Evolutionary conservation across 2,797 vertebrate species (phyloP), one percentile per base, ranked within the genome.

Genomic region (Sebastiscus tertius): DNA sequence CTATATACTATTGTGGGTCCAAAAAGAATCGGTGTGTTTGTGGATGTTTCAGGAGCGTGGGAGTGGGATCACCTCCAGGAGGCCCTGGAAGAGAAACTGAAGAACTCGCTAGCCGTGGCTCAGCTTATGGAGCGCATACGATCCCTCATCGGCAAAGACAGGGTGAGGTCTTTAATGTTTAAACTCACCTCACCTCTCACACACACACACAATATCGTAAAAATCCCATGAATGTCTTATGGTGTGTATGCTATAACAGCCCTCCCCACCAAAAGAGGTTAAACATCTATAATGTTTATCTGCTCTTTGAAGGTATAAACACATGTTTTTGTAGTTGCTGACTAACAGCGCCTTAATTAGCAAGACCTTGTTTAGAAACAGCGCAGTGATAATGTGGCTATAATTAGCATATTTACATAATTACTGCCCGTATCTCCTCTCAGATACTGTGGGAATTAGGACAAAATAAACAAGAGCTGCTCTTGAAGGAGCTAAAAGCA

Each of bases 1-100:
- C 42, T 46, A 11, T 46, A 11, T 3, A 42, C 80, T 76, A 65
- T 82, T 84, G 77, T 79, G 62, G 55, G 42, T 66, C 59, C 66
- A 66, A 77, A 66, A 77, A 78, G 67, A 88, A 29, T 90, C 49
- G 6, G 74, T 79, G 77, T 90, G 77, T 84, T 72, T 92, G 73
- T 94, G 80, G 77, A 76, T 93, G 69, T 92, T 88, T 83, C 85
- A 99, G 98, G 98, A 88, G 97, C 97, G 88, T 97, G 96, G 92
- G 97, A 98, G 81, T 99, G 97, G 98, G 97, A 98, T 62, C 95
- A 89, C 86, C 91, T 99, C 24, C 97, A 99, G 95, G 97, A 98
- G 77, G 96, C 97, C 18, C 90, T 99, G 87, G 97, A 95, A 84
- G 97, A 97, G 93, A 99, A 97, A 92, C 71, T 99, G 91, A 97